Base-by-base conservation (phyloP, 1,140 invertebrate species). In the Drosophila navojoa region DNA sequence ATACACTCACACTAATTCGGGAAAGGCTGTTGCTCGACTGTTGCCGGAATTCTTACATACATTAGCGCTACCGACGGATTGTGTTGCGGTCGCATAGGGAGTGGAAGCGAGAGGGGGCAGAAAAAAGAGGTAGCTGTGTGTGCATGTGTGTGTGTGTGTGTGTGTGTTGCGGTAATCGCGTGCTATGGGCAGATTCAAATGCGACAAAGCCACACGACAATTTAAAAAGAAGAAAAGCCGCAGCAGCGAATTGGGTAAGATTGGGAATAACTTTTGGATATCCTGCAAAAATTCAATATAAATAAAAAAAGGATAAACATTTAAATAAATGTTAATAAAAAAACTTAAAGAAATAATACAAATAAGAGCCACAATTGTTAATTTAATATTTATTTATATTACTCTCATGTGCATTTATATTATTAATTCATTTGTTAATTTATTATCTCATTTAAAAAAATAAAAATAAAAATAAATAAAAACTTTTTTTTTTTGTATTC, bases 41-140 rank as follows among this genome's bases (percentile, higher is more conserved):
- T 86, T 87, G 84, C 82, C 84, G 82, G 84, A 87, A 87, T 87
- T 87, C 79, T 87, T 79, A 89, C 82, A 82, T 87, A 87, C 69
- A 87, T 87, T 82, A 89, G 63, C 57, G 53, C 60, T 15, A 25
- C 40, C 55, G 32, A 16, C 15, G 15, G 6, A n/a, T 9, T 35
- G 38, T 9, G 15, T 1, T 25, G 38, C 4, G 61, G 55, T 9
- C 9, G 16, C 3, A 16, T 6, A 5, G 5, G 2, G 4, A 4
- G 42, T 29, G n/a, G 42, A 3, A 38, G 50, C 47, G 29, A 16
- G 42, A 15, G 7, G n/a, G 9, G 42, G 4, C 5, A 5, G 6
- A 1, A 13, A 44, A 9, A 5, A 32, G 29, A 32, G 5, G 42
- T 5, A 16, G 15, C 25, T 4, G 4, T 15, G 42, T n/a, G 13